A percentile compares a stretch with the other conserved stretches of the same genome.
These are phyloP conservation scores for Trochalopteron elliotii DNA, from an alignment of 2,113 vertebrate species.

Conservation along the genomic window DNA sequence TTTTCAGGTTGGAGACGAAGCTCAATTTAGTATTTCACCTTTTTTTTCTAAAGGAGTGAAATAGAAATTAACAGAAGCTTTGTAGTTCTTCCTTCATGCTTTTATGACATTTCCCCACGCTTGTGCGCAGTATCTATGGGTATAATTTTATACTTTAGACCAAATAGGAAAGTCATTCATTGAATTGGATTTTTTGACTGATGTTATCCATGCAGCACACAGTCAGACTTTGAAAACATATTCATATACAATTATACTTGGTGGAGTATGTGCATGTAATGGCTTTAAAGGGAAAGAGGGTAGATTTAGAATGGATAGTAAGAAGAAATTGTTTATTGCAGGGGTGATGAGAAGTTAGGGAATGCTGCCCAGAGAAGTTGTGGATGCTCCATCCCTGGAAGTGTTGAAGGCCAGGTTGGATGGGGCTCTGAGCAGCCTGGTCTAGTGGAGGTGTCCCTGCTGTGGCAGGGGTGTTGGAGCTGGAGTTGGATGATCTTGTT, in stretches of 20 bases:
- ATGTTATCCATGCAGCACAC: background rate
- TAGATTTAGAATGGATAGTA: background rate
- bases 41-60: background rate
- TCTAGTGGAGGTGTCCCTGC: background rate
- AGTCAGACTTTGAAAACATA: background rate
- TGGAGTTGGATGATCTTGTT: background rate
- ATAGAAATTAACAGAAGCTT: background rate
- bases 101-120: background rate
- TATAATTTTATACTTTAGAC: background rate
- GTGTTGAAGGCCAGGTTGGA: background rate
- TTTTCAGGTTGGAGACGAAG: background rate
- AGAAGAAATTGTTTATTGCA: background rate
- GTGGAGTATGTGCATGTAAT: background rate
- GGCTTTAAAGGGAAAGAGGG: background rate
- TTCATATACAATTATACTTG: background rate
- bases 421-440: background rate
- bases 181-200: background rate
- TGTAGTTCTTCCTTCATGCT: background rate
- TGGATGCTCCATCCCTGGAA: background rate
- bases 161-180: background rate
- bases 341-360: background rate
- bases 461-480: background rate
- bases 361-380: background rate
- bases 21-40: background rate
- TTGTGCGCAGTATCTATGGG: background rate